Evolutionary conservation across 2,113 vertebrate species (phyloP), one percentile per base, ranked within the genome.

Genomic region (Odocoileus virginianus): DNA sequence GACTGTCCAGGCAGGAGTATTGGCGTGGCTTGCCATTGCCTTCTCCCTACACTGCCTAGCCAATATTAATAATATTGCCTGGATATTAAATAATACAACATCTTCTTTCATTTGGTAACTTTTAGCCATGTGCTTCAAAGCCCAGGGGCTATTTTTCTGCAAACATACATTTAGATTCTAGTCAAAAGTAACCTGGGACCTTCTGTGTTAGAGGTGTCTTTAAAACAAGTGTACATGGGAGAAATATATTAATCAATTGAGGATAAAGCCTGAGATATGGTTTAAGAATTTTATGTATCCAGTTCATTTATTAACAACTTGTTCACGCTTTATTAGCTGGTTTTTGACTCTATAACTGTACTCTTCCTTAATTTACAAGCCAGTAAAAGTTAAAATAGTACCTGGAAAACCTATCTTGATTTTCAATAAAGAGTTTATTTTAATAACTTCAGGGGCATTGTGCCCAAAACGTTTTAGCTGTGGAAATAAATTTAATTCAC

Each of bases 351-450:
- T 79, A 33, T 71, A 94, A 86, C 60, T 78, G 47, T 6, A 7
- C 33, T 89, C 57, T 43, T 95, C 90, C 86, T 94, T 97, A 79
- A 93, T 94, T 97, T 94, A 97, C 55, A 94, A 93, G 93, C 58
- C 40, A 93, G 78, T 97, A 95, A 97, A 97, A 96, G 95, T 97
- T 91, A 95, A 97, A 92, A 87, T 55, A 96, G n/a, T 57, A 94
- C 94, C 78, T 85, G 87, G 82, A 95, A 94, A 93, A 83, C 54
- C 60, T 93, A 93, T 82, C 57, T 86, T 76, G 43, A 76, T 60
- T 95, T 97, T 90, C 94, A 94, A 94, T 67, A 90, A 93, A 93
- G 25, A 89, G 57, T 87, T 96, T 89, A 78, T 93, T 91, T 96
- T 92, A 92, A 84, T 90, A 87, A 97, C 81, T 89, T 91, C 57